Evolutionary conservation across 2,888 invertebrate genomes (phyloP).

Genomic region (Mactromeris polynyma): DNA sequence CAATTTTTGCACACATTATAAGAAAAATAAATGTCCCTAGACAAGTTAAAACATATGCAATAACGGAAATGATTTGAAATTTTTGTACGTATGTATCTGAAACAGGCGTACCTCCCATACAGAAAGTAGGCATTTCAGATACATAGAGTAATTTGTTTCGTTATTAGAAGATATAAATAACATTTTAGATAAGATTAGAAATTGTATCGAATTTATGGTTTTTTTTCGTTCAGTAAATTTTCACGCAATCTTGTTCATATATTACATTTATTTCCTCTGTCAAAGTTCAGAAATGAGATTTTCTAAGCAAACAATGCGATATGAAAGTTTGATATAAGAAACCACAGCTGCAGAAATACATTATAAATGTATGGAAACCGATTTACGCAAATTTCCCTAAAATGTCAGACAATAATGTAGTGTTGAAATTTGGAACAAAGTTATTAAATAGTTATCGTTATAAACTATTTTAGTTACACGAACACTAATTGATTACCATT

Average conservation of each 20-base stretch:
- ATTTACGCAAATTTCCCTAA: neutral
- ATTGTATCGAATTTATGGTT: constrained; percentile 25
- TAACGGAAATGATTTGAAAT: constrained; percentile 16
- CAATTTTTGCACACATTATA: constrained; percentile 41
- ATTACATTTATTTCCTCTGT: constrained; percentile 12
- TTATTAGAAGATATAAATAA: constrained; percentile 45
- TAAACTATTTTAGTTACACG: too few species aligned
- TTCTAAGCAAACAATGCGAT: neutral
- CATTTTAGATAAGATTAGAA: constrained; percentile 49
- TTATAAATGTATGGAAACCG: neutral
- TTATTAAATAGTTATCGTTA: too few species aligned
- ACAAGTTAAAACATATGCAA: constrained; percentile 48
- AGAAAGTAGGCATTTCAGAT: constrained; percentile 53
- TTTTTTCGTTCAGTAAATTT: constrained; percentile 1
- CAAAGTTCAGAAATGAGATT: neutral
- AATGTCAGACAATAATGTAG: neutral
- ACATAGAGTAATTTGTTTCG: constrained; percentile 52
- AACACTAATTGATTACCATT: too few species aligned
- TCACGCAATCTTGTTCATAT: neutral
- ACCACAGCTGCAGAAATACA: neutral
- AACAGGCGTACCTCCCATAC: constrained; percentile 50
- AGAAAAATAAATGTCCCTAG: constrained; percentile 34
- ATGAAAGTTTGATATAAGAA: neutral
- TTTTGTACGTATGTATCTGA: constrained; percentile 32
- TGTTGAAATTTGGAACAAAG: neutral